Percentiles rank a stretch among this genome's conserved stretches.
Conservation (phyloP, 2,113 vertebrate genomes). For the Mustelus asterias region DNA sequence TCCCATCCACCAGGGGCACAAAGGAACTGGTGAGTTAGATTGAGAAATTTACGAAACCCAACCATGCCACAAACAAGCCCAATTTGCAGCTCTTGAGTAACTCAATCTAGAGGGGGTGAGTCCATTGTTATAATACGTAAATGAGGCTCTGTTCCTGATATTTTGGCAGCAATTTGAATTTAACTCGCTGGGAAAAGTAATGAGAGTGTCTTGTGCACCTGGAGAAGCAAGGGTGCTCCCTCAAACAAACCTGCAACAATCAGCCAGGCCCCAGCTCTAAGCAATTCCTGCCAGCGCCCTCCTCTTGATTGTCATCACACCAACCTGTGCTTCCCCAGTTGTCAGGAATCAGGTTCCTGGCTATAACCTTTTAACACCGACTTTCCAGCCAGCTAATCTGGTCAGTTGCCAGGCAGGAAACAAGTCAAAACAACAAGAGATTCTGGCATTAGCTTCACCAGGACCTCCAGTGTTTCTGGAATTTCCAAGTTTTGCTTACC, state of each 20-base stretch:
- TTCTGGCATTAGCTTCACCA: background rate
- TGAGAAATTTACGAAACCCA: background rate
- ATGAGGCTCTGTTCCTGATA: background rate
- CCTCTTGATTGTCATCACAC: background rate
- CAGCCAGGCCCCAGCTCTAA: background rate
- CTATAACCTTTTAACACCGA: no score
- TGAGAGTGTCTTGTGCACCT: background rate
- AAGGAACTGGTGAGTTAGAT: background rate
- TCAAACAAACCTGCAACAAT: background rate
- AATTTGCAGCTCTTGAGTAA: background rate
- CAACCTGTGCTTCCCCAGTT: background rate
- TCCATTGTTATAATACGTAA: background rate
- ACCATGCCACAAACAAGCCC: background rate
- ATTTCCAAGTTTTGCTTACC: no score
- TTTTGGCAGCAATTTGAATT: background rate
- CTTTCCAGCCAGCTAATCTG: background rate
- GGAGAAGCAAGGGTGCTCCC: background rate
- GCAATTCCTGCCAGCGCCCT: background rate
- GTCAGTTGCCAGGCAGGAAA: background rate
- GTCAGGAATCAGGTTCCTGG: background rate
- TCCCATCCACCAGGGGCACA: no score
- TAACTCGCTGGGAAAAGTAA: background rate
- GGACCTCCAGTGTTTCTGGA: background rate
- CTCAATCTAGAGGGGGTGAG: background rate
- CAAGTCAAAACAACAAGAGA: background rate